Evolutionary conservation across 2,888 invertebrate species (phyloP).

Genomic region (Tenodera sinensis): DNA sequence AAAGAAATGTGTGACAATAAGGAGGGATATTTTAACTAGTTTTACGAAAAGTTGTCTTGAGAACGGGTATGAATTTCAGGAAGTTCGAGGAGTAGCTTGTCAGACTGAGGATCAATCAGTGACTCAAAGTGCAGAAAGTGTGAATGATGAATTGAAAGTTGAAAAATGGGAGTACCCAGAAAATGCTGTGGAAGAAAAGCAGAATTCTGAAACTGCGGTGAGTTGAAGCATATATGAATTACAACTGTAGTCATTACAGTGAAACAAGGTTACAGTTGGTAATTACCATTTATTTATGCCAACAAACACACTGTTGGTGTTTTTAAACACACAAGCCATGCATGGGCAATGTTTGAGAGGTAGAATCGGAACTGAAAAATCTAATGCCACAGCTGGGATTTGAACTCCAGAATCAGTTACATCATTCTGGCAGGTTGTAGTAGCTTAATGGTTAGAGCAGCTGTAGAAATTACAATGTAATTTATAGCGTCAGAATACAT

Average conservation of each 20-base stretch:
- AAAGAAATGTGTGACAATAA: slow-evolving; percentile 29
- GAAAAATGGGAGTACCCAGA: slow-evolving; percentile 25
- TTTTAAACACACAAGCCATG: no score
- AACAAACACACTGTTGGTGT: no score
- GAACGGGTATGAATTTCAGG: slow-evolving; percentile 25
- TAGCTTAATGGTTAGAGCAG: no score
- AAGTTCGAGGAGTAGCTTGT: slow-evolving; percentile 30
- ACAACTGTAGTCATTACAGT: not conserved
- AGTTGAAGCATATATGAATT: not conserved
- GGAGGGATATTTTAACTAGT: slow-evolving; percentile 30
- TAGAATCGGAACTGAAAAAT: no score
- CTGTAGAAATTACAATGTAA: no score
- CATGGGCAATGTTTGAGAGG: no score
- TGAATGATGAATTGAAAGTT: slow-evolving; percentile 9
- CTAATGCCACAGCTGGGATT: no score
- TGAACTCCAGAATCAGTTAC: no score
- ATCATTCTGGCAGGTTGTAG: no score
- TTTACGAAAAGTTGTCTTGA: slow-evolving; percentile 27
- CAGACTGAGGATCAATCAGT: slow-evolving; percentile 30
- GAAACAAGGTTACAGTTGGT: not conserved
- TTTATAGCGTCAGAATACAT: no score
- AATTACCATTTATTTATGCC: no score
- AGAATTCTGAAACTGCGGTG: not conserved
- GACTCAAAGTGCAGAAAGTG: not conserved
- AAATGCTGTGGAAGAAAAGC: slow-evolving; percentile 4